phyloP scores from a whole-genome alignment of 2,113 vertebrate genomes.

The Bubo bubo region DNA sequence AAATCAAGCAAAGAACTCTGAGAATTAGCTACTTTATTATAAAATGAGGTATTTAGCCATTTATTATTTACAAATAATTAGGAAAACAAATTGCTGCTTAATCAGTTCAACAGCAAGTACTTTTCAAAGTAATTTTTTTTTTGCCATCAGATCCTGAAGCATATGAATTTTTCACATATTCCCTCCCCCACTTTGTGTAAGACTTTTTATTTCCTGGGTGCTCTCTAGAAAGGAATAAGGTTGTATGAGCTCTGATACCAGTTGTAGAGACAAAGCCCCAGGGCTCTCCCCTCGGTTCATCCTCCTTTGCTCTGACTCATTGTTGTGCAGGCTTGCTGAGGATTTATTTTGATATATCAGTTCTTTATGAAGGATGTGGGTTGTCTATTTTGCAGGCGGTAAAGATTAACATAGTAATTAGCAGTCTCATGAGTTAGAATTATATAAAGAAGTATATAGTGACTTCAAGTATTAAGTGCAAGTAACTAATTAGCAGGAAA shows the following conservation, averaged over 20 bases:
- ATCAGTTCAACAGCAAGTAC: background rate
- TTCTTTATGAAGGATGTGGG: background rate
- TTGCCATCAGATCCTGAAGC: background rate
- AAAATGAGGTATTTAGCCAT: background rate
- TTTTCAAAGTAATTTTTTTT: background rate
- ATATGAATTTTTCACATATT: background rate
- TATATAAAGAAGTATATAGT: accelerated
- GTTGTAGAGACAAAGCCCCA: accelerated
- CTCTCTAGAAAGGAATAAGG: accelerated
- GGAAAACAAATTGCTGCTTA: conserved; percentile 7
- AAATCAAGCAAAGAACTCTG: background rate
- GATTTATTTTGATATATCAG: background rate
- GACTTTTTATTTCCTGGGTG: background rate
- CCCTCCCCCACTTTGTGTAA: background rate
- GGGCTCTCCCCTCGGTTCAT: background rate
- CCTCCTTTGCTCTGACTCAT: background rate
- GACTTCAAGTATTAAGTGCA: background rate
- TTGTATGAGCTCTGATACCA: accelerated
- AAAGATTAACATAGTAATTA: background rate
- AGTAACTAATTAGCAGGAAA: accelerated
- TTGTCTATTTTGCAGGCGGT: background rate
- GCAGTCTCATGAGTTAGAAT: background rate
- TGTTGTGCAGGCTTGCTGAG: accelerated
- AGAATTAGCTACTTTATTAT: background rate
- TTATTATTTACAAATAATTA: conserved; percentile 36